phyloP scores from a whole-genome alignment of 37 sponge, comb jelly and placozoan genomes.

The Mnemiopsis leidyi region DNA sequence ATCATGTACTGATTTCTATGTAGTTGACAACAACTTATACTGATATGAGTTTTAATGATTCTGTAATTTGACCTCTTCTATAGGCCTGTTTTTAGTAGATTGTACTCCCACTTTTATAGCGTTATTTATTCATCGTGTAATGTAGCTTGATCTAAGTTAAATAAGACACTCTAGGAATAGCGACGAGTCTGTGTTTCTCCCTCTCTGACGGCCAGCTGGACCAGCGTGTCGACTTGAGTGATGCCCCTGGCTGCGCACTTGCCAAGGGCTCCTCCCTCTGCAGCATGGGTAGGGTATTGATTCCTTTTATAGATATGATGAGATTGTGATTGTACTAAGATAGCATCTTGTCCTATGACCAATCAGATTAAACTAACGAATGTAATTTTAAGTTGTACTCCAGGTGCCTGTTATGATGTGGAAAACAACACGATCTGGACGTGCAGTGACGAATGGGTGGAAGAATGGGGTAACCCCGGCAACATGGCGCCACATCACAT shows the following conservation, averaged over 20 bases:
- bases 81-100: too few relatives aligned
- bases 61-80: too few relatives aligned
- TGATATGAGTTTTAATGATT: too few relatives aligned
- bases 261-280: conserved; percentile 46
- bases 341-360: background rate
- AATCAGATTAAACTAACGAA: background rate
- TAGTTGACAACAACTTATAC: too few relatives aligned
- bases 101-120: too few relatives aligned
- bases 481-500: conserved; percentile 42
- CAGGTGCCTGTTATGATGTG: conserved; percentile 76
- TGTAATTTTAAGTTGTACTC: too few relatives aligned
- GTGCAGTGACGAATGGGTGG: conserved; percentile 77
- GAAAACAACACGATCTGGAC: conserved; percentile 84
- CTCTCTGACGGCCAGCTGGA: conserved; percentile 55
- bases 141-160: background rate
- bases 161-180: conserved; percentile 47
- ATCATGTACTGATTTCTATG: too few relatives aligned
- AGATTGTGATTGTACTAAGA: background rate
- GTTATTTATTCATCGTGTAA: too few relatives aligned
- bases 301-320: background rate
- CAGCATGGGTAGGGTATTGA: conserved; percentile 38
- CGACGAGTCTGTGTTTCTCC: conserved; percentile 57
- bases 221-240: conserved; percentile 27
- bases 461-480: conserved; percentile 74
- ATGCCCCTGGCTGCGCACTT: conserved; percentile 56